These are phyloP conservation scores for Pollachius pollachius DNA, from an alignment of 2,113 vertebrate genomes.

Conservation along the genomic window DNA sequence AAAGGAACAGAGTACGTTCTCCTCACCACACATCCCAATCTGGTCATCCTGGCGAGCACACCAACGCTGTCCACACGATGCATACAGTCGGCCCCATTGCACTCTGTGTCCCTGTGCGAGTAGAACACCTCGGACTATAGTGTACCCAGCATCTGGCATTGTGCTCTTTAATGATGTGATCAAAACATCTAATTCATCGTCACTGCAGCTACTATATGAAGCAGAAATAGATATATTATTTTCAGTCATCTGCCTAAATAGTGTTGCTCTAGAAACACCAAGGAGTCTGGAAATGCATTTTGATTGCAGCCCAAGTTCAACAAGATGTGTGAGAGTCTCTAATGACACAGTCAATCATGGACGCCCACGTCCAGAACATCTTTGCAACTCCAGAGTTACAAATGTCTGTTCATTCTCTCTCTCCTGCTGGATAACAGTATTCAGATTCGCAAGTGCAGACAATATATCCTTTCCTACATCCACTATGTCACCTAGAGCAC, in stretches of 20 bases:
- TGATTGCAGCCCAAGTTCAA: background rate
- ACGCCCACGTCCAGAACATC: slow-evolving; percentile 3
- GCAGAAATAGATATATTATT: background rate
- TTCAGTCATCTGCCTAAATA: background rate
- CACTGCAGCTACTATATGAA: background rate
- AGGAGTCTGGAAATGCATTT: background rate
- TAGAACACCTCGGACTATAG: background rate
- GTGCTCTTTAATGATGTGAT: background rate
- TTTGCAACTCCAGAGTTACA: background rate
- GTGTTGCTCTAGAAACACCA: slow-evolving; percentile 2
- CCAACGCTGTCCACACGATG: background rate
- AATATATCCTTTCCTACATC: background rate
- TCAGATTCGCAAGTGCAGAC: background rate
- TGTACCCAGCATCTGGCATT: slow-evolving; percentile 2
- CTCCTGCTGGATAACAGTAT: background rate
- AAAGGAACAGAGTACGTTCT: background rate
- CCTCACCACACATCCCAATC: background rate
- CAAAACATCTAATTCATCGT: background rate
- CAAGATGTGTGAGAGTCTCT: slow-evolving; percentile 3
- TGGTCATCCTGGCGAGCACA: background rate
- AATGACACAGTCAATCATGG: background rate
- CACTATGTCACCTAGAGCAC: slow-evolving; percentile 4
- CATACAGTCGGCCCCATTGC: background rate
- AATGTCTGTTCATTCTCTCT: background rate
- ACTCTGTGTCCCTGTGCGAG: slow-evolving; percentile 1